phyloP scores from a whole-genome alignment of 2,797 vertebrate genomes.

The Eospalax fontanierii region DNA sequence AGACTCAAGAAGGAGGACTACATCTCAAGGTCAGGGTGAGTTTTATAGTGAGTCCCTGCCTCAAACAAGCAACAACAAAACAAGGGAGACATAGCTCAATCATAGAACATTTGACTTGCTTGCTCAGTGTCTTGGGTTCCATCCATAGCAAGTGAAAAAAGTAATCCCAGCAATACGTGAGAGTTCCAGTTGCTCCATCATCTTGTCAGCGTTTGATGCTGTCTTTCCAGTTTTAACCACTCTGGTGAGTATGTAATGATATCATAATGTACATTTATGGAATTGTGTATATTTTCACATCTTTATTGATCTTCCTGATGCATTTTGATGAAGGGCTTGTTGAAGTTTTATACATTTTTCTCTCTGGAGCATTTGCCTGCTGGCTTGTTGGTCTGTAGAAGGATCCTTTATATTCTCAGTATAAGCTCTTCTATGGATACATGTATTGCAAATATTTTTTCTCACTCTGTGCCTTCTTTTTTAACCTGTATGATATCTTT shows the following conservation, averaged over 20 bases:
- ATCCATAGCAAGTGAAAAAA: background rate
- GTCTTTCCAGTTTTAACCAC: slow-evolving; percentile 56
- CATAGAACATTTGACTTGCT: background rate
- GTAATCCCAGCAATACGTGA: background rate
- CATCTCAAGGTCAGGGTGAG: background rate
- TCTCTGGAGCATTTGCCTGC: background rate
- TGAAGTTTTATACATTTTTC: slow-evolving; percentile 27
- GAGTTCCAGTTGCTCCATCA: slow-evolving; percentile 60
- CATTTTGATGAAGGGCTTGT: background rate
- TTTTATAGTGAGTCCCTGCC: background rate
- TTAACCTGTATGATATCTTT: background rate
- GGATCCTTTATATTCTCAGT: background rate
- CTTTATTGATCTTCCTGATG: background rate
- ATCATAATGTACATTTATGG: background rate
- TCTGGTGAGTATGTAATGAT: background rate
- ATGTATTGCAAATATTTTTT: slow-evolving; percentile 11
- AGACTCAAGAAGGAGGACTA: background rate
- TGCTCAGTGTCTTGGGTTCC: background rate
- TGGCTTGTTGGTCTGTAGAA: slow-evolving; percentile 9
- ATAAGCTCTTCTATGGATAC: slow-evolving; percentile 13
- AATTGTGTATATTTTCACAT: slow-evolving; percentile 6
- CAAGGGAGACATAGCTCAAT: background rate
- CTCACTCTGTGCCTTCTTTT: background rate
- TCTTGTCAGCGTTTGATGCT: slow-evolving; percentile 69
- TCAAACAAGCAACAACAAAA: background rate